Conservation (phyloP, 2,113 vertebrate species). For the Sebastes fasciatus region DNA sequence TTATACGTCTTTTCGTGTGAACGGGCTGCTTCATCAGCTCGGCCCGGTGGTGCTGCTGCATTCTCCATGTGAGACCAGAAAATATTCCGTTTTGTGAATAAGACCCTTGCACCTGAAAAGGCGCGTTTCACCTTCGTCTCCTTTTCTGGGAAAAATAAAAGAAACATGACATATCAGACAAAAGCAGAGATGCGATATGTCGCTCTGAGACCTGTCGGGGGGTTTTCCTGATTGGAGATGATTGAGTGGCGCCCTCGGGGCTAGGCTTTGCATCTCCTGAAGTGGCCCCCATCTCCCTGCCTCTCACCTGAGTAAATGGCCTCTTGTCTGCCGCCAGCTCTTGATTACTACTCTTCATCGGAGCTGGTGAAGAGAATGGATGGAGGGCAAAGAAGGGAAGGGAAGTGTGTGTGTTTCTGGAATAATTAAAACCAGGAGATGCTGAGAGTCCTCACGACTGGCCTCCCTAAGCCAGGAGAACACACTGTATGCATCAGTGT, state of each 20-base stretch:
- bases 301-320: conserved; percentile 72
- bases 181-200: not conserved
- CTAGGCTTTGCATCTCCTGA: conserved; percentile 50
- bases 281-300: conserved; percentile 60
- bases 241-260: conserved; percentile 56
- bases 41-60: conserved; percentile 9
- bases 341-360: conserved; percentile 70
- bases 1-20: no score
- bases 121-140: not conserved
- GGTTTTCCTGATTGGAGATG: conserved; percentile 55
- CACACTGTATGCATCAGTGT: not conserved
- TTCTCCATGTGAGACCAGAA: not conserved
- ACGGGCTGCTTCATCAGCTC: conserved; percentile 5
- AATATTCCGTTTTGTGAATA: not conserved
- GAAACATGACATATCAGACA: not conserved
- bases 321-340: conserved; percentile 65
- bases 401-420: conserved; percentile 18
- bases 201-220: conserved; percentile 33
- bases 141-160: not conserved
- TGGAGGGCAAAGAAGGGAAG: conserved; percentile 41
- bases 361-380: conserved; percentile 42
- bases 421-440: conserved; percentile 54
- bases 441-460: conserved; percentile 12
- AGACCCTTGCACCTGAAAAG: not conserved
- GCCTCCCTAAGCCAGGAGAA: not conserved